phyloP scores from a whole-genome alignment of 2,113 vertebrate species.

The Cygnus atratus region DNA sequence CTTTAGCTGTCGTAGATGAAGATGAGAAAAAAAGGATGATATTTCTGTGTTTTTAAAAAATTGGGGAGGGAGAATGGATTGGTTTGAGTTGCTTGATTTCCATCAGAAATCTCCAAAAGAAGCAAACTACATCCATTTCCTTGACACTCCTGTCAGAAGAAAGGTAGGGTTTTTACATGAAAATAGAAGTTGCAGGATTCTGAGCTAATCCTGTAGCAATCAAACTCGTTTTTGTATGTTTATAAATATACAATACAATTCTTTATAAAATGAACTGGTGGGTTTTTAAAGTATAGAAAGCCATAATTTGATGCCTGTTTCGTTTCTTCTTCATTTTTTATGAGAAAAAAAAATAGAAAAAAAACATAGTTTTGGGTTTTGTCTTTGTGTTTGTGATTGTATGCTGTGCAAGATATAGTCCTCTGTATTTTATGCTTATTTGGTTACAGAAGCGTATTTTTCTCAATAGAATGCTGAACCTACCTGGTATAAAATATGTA shows the following conservation, averaged over 20 bases:
- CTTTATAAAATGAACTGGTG: background rate
- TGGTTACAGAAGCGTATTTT: background rate
- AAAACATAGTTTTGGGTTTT: background rate
- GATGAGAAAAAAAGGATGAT: background rate
- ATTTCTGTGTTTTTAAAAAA: background rate
- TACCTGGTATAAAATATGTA: background rate
- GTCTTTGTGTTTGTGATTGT: background rate
- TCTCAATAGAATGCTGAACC: slow-evolving; percentile 6
- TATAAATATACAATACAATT: background rate
- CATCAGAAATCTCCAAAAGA: background rate
- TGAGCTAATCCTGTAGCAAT: background rate
- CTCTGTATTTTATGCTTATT: background rate
- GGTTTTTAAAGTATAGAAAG: background rate
- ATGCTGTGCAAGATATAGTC: background rate
- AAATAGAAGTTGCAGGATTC: background rate
- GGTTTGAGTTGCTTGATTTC: background rate
- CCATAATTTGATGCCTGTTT: background rate
- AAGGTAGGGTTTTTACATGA: background rate
- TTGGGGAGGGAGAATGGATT: background rate
- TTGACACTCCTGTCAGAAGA: background rate
- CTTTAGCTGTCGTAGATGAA: background rate
- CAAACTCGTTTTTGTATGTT: background rate
- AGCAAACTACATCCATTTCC: background rate
- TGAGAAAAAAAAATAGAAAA: accelerated
- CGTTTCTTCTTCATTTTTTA: background rate